Percentiles rank a stretch among this genome's conserved stretches.
phyloP scores from a whole-genome alignment of 2,888 invertebrate species.

The Protodeltote pygarga region DNA sequence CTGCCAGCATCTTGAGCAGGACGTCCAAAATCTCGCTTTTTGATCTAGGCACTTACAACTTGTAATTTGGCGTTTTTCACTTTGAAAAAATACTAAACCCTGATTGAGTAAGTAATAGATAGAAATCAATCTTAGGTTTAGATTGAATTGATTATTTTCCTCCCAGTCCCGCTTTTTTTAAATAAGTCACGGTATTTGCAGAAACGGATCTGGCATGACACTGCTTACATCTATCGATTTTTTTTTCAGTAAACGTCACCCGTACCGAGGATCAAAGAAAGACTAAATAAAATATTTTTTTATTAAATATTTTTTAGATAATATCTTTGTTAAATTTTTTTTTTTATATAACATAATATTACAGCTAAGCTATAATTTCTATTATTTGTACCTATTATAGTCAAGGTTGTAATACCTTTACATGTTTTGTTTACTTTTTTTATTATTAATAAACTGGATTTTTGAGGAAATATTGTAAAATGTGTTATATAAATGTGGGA shows the following conservation, averaged over 20 bases:
- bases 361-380: slow-evolving; percentile 5
- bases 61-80: no score
- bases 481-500: slow-evolving; percentile 18
- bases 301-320: background rate
- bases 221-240: no score
- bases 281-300: slow-evolving; percentile 52
- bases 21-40: no score
- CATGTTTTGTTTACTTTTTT: slow-evolving; percentile 2
- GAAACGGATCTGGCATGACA: no score
- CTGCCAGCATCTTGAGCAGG: no score
- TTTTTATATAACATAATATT: slow-evolving; percentile 3
- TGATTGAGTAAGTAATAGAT: no score
- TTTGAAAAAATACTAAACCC: no score
- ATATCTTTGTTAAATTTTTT: slow-evolving; percentile 6
- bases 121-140: no score
- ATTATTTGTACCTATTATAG: no score
- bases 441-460: background rate
- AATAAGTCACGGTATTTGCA: no score
- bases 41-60: no score
- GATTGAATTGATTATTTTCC: slow-evolving; percentile 1
- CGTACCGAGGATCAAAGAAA: slow-evolving; percentile 71
- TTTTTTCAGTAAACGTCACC: slow-evolving; percentile 78
- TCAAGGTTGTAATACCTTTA: slow-evolving; percentile 9
- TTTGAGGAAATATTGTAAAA: slow-evolving; percentile 21
- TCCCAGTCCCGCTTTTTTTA: no score